A percentile compares a stretch with the other conserved stretches of the same genome.
These are phyloP conservation scores for Scomberomorus guttatus DNA, from an alignment of 2,797 vertebrate genomes.

Conservation along the genomic window DNA sequence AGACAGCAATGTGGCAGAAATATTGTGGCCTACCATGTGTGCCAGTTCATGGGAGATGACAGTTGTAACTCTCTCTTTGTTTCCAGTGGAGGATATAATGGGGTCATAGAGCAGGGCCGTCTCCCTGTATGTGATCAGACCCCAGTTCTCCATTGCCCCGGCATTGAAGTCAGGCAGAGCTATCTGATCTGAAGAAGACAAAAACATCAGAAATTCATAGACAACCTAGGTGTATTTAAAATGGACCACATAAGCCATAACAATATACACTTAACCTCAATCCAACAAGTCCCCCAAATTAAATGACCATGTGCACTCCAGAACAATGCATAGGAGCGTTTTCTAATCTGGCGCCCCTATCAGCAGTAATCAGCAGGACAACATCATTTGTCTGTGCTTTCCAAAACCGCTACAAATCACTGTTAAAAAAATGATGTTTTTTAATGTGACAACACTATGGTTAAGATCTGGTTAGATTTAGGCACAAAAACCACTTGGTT, in stretches of 20 bases:
- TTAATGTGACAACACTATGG: no score
- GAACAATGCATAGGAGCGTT: no score
- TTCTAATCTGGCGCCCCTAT: no score
- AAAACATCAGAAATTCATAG: constrained; percentile 2
- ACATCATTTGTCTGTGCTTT: no score
- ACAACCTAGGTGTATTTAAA: neutral
- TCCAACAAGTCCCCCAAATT: no score
- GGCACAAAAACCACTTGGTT: no score
- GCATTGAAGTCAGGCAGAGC: constrained; percentile 92
- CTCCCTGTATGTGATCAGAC: constrained; percentile 94
- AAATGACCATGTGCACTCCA: no score
- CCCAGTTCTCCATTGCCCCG: constrained; percentile 98
- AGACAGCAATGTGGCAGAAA: neutral
- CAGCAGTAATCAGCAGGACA: no score
- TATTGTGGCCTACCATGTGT: constrained; percentile 88
- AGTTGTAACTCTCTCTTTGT: constrained; percentile 88
- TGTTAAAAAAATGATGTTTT: no score
- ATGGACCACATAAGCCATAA: neutral
- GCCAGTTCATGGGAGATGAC: constrained; percentile 93
- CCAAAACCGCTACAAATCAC: no score
- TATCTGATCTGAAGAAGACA: constrained; percentile 88
- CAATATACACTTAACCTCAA: neutral
- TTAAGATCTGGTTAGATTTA: no score
- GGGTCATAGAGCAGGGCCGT: constrained; percentile 87
- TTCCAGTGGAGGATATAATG: constrained; percentile 84